phyloP scores from a whole-genome alignment of 1,140 invertebrate genomes.

The Drosophila repletoides region DNA sequence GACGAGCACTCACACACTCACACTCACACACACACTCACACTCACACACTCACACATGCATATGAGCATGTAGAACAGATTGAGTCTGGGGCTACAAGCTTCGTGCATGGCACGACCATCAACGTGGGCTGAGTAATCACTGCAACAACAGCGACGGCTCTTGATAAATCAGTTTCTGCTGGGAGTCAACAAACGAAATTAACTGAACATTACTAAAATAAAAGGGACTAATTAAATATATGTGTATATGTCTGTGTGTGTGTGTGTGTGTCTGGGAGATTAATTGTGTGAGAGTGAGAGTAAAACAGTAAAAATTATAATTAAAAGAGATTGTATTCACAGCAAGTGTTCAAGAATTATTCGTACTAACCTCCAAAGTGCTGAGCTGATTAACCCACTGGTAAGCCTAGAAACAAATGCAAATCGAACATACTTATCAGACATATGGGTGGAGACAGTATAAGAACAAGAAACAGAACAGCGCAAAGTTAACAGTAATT shows the following conservation, averaged over 20 bases:
- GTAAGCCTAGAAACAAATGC: constrained; percentile 54
- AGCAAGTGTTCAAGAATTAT: background rate
- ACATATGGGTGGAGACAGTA: constrained; percentile 2
- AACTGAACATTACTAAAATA: background rate
- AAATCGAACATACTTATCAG: constrained; percentile 33
- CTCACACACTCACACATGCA: no score
- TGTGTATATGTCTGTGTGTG: no score
- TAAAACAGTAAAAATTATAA: no score
- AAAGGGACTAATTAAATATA: background rate
- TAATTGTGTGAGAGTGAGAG: no score
- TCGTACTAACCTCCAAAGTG: constrained; percentile 54
- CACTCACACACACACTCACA: no score
- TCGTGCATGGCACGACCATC: constrained; percentile 36
- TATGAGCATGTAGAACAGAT: no score
- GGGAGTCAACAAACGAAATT: no score
- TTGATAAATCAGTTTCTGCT: no score
- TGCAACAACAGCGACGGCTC: background rate
- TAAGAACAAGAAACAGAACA: background rate
- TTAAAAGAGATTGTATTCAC: background rate
- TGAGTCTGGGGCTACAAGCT: no score
- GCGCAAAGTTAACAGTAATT: background rate
- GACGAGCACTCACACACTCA: no score
- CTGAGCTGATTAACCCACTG: constrained; percentile 55
- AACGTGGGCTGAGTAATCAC: constrained; percentile 12
- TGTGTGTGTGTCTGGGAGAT: no score